phyloP scores from a whole-genome alignment of 2,113 vertebrate species.

The Hypanus sabinus region DNA sequence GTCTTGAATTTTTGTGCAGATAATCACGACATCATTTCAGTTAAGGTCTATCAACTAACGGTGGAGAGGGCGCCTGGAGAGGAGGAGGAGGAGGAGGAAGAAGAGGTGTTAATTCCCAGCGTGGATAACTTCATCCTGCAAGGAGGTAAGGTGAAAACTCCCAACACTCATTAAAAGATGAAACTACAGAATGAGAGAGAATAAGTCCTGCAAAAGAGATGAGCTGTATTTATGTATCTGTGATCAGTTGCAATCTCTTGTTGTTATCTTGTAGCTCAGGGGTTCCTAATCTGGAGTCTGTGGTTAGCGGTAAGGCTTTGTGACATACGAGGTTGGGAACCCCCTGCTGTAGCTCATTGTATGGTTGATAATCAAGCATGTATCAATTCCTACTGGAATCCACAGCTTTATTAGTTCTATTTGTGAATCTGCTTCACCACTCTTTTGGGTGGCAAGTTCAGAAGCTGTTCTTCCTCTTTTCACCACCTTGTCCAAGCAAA shows the following conservation, averaged over 20 bases:
- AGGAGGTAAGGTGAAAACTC: slow-evolving; percentile 50
- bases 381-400: not conserved
- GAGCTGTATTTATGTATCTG: not conserved
- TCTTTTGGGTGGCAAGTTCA: not conserved
- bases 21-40: slow-evolving; percentile 85
- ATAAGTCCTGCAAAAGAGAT: no score
- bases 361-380: not conserved
- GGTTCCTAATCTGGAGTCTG: no score
- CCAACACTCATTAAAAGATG: not conserved
- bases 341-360: no score
- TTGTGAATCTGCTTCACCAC: not conserved
- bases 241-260: not conserved
- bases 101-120: slow-evolving; percentile 75
- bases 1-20: slow-evolving; percentile 53
- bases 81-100: slow-evolving; percentile 73
- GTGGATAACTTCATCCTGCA: slow-evolving; percentile 84
- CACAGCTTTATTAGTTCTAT: not conserved
- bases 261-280: no score
- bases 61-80: slow-evolving; percentile 74
- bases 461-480: not conserved
- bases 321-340: no score
- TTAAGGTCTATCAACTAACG: slow-evolving; percentile 88
- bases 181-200: not conserved
- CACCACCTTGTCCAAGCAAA: no score
- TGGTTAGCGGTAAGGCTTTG: no score